Base-by-base conservation (phyloP, 2,888 invertebrate species). In the Perdita meconis region DNA sequence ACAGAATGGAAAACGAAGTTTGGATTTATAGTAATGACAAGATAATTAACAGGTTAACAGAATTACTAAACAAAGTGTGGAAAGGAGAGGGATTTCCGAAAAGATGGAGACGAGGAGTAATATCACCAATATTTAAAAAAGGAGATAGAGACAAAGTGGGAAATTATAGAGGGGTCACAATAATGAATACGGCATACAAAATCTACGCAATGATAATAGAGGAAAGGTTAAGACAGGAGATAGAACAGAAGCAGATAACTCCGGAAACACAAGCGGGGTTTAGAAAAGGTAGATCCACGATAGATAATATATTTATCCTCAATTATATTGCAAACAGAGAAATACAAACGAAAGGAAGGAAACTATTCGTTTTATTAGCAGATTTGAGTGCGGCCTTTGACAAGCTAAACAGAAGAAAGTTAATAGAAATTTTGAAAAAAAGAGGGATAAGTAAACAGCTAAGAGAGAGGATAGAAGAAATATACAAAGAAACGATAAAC, bases 111-210 rank as follows among this genome's bases (percentile, higher is more conserved):
- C n/a, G n/a, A n/a, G n/a, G n/a, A n/a, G n/a, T n/a, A n/a, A n/a
- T n/a, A n/a, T n/a, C n/a, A n/a, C n/a, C n/a, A n/a, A n/a, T n/a
- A n/a, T n/a, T n/a, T n/a, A n/a, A n/a, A n/a, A n/a, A n/a, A n/a
- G 36, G 55, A 8, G 36, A 55, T 10, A 55, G n/a, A 36, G 16
- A 34, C 4, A 36, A 55, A 16, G 16, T 36, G 16, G 19, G 34
- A 8, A 55, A 55, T 8, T 34, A 38, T 16, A 6, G 36, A 4
- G 55, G 36, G n/a, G 36, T 55, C 8, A 55, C 16, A 8, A 16
- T 55, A 16, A 34, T 36, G 6, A 36, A 55, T 13, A 55, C 55
- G 8, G 55, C 55, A n/a, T 55, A 30, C 34, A 55, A 55, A 16
- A 55, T 55, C n/a, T 16, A 55, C 16, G 55, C 55, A 26, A 53